Percentiles rank a stretch among this genome's conserved stretches.
Conservation (phyloP, 2,797 vertebrate genomes). For the Enteromius viviparus region DNA sequence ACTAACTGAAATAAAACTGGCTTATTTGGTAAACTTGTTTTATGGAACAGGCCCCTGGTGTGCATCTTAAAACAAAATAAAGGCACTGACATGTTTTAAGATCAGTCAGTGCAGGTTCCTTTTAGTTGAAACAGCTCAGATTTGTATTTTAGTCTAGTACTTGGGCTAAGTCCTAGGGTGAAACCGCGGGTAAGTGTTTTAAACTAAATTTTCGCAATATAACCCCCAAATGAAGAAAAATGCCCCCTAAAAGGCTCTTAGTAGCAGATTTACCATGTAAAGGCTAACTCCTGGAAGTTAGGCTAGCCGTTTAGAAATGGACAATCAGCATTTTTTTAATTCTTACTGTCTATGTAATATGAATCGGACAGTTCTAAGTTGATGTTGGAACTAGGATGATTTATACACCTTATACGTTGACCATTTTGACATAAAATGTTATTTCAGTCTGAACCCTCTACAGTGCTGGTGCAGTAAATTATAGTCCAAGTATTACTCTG, state of each 20-base stretch:
- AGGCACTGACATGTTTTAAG: no score
- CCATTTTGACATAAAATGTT: background rate
- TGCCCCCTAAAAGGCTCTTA: no score
- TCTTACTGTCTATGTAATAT: background rate
- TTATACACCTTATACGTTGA: conserved; percentile 4
- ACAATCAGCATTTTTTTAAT: background rate
- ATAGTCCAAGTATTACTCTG: conserved; percentile 2
- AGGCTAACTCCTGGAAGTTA: background rate
- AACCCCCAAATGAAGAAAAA: background rate
- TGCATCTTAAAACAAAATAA: no score
- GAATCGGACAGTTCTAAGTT: background rate
- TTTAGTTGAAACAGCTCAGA: no score
- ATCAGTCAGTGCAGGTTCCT: no score
- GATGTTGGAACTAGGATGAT: background rate
- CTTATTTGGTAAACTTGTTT: no score
- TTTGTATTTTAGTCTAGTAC: no score
- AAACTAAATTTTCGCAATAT: background rate
- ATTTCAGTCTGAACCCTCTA: conserved; percentile 1
- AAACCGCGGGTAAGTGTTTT: background rate
- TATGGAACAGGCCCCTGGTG: no score
- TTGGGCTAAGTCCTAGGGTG: no score
- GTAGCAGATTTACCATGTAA: no score
- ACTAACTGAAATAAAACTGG: no score
- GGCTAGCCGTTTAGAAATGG: background rate
- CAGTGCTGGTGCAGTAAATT: conserved; percentile 1